Conservation (phyloP, 2,888 invertebrate genomes). For the Atethmia centrago region DNA sequence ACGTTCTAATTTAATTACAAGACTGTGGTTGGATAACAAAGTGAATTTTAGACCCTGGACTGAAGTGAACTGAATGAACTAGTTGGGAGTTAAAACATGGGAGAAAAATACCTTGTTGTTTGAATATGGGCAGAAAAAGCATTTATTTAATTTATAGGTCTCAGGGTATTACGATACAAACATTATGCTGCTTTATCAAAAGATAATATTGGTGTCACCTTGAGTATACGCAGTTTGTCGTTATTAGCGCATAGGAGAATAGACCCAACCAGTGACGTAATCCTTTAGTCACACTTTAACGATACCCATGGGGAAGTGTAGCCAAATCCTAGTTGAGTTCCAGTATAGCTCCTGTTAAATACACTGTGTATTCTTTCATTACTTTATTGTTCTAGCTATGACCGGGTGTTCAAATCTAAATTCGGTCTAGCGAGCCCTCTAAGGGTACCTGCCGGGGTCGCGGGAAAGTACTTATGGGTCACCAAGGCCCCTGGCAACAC, state of each 20-base stretch:
- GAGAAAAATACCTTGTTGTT: not conserved
- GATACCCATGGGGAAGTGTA: not conserved
- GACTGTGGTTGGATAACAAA: slow-evolving; percentile 3
- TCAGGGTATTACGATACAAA: not conserved
- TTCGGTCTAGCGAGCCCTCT: too few species aligned
- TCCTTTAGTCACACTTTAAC: slow-evolving; percentile 16
- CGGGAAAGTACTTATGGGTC: too few species aligned
- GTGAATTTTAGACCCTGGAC: slow-evolving; percentile 1
- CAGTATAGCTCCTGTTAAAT: not conserved
- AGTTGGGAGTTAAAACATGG: not conserved
- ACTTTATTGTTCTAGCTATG: too few species aligned
- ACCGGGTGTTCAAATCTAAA: too few species aligned
- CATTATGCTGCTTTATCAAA: slow-evolving; percentile 22
- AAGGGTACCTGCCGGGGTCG: too few species aligned
- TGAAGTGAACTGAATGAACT: not conserved
- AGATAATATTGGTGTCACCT: slow-evolving; percentile 11
- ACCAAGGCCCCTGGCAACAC: too few species aligned
- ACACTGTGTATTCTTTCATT: not conserved
- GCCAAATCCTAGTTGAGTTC: not conserved
- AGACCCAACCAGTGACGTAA: slow-evolving; percentile 27
- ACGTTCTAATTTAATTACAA: slow-evolving; percentile 32
- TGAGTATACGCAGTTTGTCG: slow-evolving; percentile 26
- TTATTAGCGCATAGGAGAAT: slow-evolving; percentile 30
- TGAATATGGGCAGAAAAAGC: not conserved
- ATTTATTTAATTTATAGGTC: not conserved